Percentiles rank a stretch among this genome's conserved stretches.
phyloP scores from a whole-genome alignment of 2,113 vertebrate species.

The Carassius gibelio region DNA sequence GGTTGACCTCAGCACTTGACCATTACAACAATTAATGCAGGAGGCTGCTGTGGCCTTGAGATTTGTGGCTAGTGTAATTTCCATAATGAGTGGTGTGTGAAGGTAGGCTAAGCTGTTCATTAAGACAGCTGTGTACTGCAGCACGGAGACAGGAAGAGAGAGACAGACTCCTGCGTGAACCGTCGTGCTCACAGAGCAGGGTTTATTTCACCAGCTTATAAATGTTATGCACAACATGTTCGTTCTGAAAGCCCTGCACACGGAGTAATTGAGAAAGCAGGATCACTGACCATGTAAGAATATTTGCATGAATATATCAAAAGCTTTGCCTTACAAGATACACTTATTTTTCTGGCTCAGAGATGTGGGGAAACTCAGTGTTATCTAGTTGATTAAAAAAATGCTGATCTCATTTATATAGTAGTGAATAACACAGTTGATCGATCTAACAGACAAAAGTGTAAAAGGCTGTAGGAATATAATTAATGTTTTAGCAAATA shows the following conservation, averaged over 20 bases:
- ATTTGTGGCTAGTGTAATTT: slow-evolving; percentile 45
- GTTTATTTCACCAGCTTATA: slow-evolving; percentile 47
- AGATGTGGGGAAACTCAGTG: neutral
- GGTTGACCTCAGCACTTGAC: slow-evolving; percentile 52
- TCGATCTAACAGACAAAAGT: slow-evolving; percentile 7
- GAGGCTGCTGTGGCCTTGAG: slow-evolving; percentile 46
- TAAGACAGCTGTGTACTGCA: slow-evolving; percentile 22
- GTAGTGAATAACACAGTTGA: neutral
- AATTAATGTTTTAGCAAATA: slow-evolving; percentile 1
- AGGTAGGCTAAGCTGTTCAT: slow-evolving; percentile 46
- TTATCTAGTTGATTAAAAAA: neutral
- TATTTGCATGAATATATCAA: slow-evolving; percentile 33
- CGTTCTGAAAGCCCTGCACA: slow-evolving; percentile 6
- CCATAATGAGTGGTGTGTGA: slow-evolving; percentile 52
- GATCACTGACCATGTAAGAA: slow-evolving; percentile 26
- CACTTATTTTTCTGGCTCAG: neutral
- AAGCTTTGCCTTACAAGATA: slow-evolving; percentile 22
- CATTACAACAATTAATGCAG: slow-evolving; percentile 54
- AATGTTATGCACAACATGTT: slow-evolving; percentile 28
- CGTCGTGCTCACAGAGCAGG: slow-evolving; percentile 21
- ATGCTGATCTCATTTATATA: neutral
- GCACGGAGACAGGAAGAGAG: slow-evolving; percentile 28
- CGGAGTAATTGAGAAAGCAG: neutral
- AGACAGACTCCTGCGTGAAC: slow-evolving; percentile 25
- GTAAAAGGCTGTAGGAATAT: neutral